phyloP scores from a whole-genome alignment of 2,888 invertebrate species.

The Petrolisthes manimaculis region DNA sequence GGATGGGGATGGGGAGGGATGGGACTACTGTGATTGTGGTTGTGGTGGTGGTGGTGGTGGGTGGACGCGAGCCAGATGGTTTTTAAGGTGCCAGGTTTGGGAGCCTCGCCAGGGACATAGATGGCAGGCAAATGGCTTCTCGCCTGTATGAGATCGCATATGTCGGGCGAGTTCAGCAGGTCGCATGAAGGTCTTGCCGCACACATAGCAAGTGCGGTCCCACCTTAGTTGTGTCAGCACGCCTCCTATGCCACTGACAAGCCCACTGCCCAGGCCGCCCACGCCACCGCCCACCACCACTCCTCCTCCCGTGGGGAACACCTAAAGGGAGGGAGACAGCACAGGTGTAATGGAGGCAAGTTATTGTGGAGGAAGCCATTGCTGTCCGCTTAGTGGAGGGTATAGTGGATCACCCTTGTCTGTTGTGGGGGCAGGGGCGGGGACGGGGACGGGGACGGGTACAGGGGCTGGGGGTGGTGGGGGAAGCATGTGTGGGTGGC shows the following conservation, averaged over 20 bases:
- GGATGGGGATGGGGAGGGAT: neutral
- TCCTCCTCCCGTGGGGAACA: conserved; percentile 48
- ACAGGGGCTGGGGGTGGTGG: conserved; percentile 20
- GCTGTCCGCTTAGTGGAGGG: conserved; percentile 36
- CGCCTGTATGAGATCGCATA: conserved; percentile 61
- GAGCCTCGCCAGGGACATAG: conserved; percentile 60
- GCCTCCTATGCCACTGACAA: conserved; percentile 19
- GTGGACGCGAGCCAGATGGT: conserved; percentile 53
- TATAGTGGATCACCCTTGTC: conserved; percentile 22
- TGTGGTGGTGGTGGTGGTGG: conserved; percentile 6
- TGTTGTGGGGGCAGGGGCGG: conserved; percentile 17
- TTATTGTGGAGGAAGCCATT: conserved; percentile 41
- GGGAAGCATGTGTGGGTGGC: conserved; percentile 41
- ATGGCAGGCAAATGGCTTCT: conserved; percentile 58
- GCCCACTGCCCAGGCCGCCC: conserved; percentile 6
- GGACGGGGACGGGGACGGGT: conserved; percentile 23
- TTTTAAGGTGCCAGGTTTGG: conserved; percentile 57
- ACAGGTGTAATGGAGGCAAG: conserved; percentile 47
- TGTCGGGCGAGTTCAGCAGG: conserved; percentile 57
- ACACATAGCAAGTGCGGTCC: conserved; percentile 54
- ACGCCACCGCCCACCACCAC: conserved; percentile 10
- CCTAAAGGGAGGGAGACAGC: conserved; percentile 50
- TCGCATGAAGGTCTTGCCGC: conserved; percentile 51
- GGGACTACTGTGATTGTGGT: neutral
- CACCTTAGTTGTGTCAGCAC: conserved; percentile 42